Evolutionary conservation across 2,113 vertebrate genomes (phyloP).

Genomic region (Ia io): DNA sequence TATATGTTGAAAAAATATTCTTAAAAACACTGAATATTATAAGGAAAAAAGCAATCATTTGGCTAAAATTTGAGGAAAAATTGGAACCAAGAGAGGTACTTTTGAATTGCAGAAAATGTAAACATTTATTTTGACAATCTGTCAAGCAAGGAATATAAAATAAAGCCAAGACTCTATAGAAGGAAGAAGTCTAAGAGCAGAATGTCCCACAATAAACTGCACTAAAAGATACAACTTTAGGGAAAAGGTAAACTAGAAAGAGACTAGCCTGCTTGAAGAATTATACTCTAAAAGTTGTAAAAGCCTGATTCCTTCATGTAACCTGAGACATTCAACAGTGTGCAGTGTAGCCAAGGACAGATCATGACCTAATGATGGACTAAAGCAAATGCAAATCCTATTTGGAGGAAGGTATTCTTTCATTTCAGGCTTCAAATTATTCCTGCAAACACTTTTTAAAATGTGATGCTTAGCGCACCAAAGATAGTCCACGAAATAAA

Average conservation of each 20-base stretch:
- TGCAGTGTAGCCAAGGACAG: background rate
- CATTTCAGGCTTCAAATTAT: background rate
- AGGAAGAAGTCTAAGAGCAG: background rate
- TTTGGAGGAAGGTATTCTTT: background rate
- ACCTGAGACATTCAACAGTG: background rate
- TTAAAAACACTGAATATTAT: background rate
- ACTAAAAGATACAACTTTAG: background rate
- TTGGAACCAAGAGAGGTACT: background rate
- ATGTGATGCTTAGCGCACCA: background rate
- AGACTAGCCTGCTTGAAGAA: background rate
- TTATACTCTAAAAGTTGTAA: background rate
- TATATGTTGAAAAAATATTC: background rate
- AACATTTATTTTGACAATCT: background rate
- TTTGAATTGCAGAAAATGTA: background rate
- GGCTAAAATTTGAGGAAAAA: background rate
- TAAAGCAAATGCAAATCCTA: background rate
- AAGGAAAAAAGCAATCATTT: background rate
- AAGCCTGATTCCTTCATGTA: background rate
- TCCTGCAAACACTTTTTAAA: background rate
- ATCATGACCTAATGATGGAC: background rate
- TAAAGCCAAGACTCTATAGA: background rate
- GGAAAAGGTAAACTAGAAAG: background rate
- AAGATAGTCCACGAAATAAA: background rate
- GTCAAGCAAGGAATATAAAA: background rate
- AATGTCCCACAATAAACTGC: background rate